Base-by-base conservation (phyloP, 2,113 vertebrate species). In the Acanthisitta chloris region DNA sequence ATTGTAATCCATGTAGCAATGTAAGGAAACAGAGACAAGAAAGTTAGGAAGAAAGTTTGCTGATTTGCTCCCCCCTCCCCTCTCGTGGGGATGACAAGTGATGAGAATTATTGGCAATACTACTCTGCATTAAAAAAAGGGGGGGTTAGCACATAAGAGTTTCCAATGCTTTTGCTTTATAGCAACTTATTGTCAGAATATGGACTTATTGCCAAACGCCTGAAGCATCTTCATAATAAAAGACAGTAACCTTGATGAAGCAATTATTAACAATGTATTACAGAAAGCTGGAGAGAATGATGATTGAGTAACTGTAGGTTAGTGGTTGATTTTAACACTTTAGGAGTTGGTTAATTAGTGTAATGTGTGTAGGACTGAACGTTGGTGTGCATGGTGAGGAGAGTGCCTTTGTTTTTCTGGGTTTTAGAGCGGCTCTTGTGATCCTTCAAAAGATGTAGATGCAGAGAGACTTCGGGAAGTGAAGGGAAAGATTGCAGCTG, bases 161-260 rank as follows among this genome's bases (percentile, higher is more conserved):
- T 97, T 97, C 96, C 92, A 94, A 92, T 95, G 96, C 91, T 98
- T 96, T 96, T 97, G 93, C 95, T 95, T 88, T 96, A 74, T 85
- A 97, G 95, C 97, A 98, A 97, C 96, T 98, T 98, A 97, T 96
- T 97, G 97, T 98, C 97, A 98, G 97, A 97, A 97, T 97, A 97
- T 96, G 97, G 97, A 98, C 97, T 97, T 96, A 97, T 96, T 98
- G 98, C 96, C 97, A 98, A 98, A 95, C 45, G 97, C 97, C 97
- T 96, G 96, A 97, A 98, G 98, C 98, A 97, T 98, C 97, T 98
- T 98, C 95, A 96, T 98, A 98, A 97, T 97, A 98, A 97, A 98
- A 98, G 97, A 97, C 97, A 98, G 97, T 98, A 98, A 98, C 97
- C 96, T 98, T 98, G 98, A 98, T 98, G 98, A 98, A 98, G 96